These are phyloP conservation scores for Notocelia uddmanniana DNA, from an alignment of 2,888 invertebrate genomes.

Conservation along the genomic window DNA sequence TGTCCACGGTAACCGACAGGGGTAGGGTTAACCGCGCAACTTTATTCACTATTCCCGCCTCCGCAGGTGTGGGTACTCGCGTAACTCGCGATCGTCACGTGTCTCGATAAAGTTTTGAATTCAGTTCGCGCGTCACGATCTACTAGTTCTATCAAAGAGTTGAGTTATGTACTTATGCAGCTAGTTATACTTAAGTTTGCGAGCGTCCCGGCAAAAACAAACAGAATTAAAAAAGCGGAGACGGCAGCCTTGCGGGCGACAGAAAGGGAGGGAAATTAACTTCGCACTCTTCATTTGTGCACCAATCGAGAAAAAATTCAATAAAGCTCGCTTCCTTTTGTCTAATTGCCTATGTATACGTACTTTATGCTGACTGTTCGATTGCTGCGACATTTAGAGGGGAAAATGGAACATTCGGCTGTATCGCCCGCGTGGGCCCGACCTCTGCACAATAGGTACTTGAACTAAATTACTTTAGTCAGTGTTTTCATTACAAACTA, in stretches of 20 bases:
- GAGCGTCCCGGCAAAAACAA: conserved; percentile 58
- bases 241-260: conserved; percentile 64
- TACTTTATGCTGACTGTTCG: conserved; percentile 69
- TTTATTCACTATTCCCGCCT: conserved; percentile 65
- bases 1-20: conserved; percentile 51
- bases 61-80: conserved; percentile 59
- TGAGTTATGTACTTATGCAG: conserved; percentile 51
- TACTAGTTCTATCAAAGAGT: conserved; percentile 49
- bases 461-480: conserved; percentile 18
- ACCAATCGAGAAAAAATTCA: conserved; percentile 84
- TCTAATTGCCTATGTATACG: conserved; percentile 81
- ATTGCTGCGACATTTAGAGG: conserved; percentile 64
- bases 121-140: conserved; percentile 55
- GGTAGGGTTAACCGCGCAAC: conserved; percentile 76
- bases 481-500: conserved; percentile 11
- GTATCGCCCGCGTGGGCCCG: conserved; percentile 52
- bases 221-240: conserved; percentile 71
- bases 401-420: conserved; percentile 58
- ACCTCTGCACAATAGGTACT: conserved; percentile 35
- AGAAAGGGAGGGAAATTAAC: conserved; percentile 74
- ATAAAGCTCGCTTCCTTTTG: conserved; percentile 81
- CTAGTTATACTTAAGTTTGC: conserved; percentile 28
- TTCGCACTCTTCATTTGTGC: conserved; percentile 81
- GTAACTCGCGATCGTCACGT: conserved; percentile 49
- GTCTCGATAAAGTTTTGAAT: conserved; percentile 65